phyloP scores from a whole-genome alignment of 2,797 vertebrate genomes.

The Sternotherus odoratus region DNA sequence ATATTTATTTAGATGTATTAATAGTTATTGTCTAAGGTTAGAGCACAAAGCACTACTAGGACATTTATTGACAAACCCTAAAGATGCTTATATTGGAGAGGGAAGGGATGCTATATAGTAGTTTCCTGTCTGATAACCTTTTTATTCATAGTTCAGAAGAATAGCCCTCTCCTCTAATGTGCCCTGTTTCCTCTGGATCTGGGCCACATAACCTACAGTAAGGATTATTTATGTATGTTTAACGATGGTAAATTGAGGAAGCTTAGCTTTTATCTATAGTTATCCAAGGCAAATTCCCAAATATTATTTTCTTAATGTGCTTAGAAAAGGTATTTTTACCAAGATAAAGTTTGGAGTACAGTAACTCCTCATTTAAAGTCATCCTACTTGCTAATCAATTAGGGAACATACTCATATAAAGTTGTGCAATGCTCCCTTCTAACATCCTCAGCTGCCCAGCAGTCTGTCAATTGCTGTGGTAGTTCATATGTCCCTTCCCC shows the following conservation, averaged over 20 bases:
- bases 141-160: not conserved
- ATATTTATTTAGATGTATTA: slow-evolving; percentile 6
- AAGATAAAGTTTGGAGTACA: not conserved
- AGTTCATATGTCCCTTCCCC: too few species aligned
- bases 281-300: not conserved
- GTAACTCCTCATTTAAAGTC: too few species aligned
- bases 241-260: not conserved
- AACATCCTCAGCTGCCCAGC: too few species aligned
- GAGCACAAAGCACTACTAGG: not conserved
- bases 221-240: not conserved
- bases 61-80: slow-evolving; percentile 1
- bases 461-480: too few species aligned
- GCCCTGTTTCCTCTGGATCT: not conserved
- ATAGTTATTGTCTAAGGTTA: not conserved
- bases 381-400: too few species aligned
- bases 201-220: accelerated
- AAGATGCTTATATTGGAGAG: not conserved
- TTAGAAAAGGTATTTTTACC: not conserved
- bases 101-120: not conserved
- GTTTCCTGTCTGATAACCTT: not conserved
- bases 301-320: not conserved
- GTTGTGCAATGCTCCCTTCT: too few species aligned
- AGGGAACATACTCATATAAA: too few species aligned
- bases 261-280: not conserved
- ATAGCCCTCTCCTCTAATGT: not conserved